Evolutionary conservation across 2,797 vertebrate species (phyloP).

Genomic region (Muraenolepis orangiensis): DNA sequence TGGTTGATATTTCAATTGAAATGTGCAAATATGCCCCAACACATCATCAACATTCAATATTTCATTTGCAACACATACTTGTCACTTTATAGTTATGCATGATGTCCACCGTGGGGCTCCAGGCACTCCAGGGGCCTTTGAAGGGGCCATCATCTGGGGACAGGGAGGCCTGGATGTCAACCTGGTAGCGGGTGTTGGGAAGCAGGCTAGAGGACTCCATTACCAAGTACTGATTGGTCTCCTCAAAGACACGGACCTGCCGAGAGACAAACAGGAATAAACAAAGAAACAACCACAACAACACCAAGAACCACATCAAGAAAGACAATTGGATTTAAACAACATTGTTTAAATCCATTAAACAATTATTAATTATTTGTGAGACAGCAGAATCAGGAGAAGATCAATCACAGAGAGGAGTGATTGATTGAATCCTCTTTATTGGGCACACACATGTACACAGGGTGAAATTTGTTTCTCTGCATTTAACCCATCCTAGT

Average conservation of each 20-base stretch:
- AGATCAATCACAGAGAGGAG: too few species aligned
- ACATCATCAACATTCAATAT: neutral
- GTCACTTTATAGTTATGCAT: too few species aligned
- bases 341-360: too few species aligned
- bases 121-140: constrained; percentile 69
- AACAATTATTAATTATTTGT: neutral
- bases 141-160: accelerated
- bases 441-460: too few species aligned
- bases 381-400: neutral
- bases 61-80: neutral
- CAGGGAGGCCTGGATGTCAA: constrained; percentile 55
- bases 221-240: neutral
- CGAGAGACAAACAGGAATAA: neutral
- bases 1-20: neutral
- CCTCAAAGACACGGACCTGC: neutral
- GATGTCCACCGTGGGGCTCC: constrained; percentile 47
- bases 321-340: neutral
- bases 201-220: constrained; percentile 29
- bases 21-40: too few species aligned
- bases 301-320: neutral
- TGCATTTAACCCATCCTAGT: too few species aligned
- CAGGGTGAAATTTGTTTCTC: too few species aligned
- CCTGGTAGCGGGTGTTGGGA: constrained; percentile 25
- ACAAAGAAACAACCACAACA: too few species aligned
- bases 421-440: too few species aligned